Percentiles rank a stretch among this genome's conserved stretches.
Conservation (phyloP, 1,140 invertebrate species). For the Dryas iulia region DNA sequence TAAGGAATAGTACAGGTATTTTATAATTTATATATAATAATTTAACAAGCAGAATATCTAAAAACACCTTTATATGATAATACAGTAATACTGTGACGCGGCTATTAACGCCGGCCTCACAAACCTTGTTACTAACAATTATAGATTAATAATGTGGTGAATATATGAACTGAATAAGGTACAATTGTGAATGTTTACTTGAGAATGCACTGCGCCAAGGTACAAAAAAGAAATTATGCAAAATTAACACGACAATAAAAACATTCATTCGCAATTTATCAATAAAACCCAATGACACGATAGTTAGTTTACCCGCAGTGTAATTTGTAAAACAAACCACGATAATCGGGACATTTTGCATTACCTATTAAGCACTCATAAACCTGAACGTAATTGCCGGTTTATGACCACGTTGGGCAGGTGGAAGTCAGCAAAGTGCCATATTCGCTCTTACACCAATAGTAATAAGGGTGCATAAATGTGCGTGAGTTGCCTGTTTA, state of each 20-base stretch:
- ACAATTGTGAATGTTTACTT: too few species aligned
- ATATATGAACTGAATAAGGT: too few species aligned
- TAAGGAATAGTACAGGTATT: too few species aligned
- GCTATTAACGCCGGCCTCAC: too few species aligned
- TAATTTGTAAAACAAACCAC: slow-evolving; percentile 24
- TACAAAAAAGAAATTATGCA: not conserved
- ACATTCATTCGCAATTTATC: not conserved
- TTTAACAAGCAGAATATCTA: too few species aligned
- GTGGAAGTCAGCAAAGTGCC: slow-evolving; percentile 2
- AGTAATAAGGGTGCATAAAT: slow-evolving; percentile 6
- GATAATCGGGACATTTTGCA: slow-evolving; percentile 7
- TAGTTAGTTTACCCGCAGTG: not conserved
- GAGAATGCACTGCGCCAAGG: not conserved
- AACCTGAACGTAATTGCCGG: slow-evolving; percentile 26
- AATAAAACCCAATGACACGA: slow-evolving; percentile 5
- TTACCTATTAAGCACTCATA: slow-evolving; percentile 36
- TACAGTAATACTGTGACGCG: too few species aligned
- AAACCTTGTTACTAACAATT: too few species aligned
- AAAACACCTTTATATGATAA: too few species aligned
- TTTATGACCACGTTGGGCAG: slow-evolving; percentile 17
- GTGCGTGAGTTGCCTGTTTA: slow-evolving; percentile 19
- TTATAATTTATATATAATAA: too few species aligned
- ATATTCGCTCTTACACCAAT: not conserved
- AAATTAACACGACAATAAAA: not conserved
- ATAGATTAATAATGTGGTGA: too few species aligned